These are phyloP conservation scores for Streptopelia turtur DNA, from an alignment of 2,797 vertebrate genomes.

Conservation along the genomic window DNA sequence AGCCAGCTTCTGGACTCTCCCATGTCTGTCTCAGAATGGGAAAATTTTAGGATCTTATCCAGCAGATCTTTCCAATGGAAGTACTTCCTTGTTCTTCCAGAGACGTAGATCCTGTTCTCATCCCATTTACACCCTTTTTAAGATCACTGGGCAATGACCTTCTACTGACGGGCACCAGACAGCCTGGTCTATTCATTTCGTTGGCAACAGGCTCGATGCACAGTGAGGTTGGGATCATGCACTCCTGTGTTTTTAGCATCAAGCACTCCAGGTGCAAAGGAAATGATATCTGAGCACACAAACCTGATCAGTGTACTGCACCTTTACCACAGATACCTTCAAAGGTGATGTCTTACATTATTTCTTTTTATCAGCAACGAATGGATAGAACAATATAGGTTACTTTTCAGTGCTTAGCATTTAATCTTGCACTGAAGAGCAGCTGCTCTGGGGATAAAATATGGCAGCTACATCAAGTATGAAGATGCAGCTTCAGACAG, in stretches of 20 bases:
- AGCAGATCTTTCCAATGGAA: neutral
- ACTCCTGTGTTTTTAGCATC: neutral
- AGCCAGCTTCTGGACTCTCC: neutral
- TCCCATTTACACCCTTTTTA: neutral
- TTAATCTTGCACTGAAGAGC: neutral
- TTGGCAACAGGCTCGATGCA: accelerated
- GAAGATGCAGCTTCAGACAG: neutral
- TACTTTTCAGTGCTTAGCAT: neutral
- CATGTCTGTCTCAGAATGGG: neutral
- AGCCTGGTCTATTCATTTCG: neutral
- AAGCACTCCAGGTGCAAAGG: neutral
- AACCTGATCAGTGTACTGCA: neutral
- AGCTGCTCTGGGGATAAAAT: neutral
- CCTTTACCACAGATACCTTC: neutral
- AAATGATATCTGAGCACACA: neutral
- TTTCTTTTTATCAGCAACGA: neutral
- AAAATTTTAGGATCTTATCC: neutral
- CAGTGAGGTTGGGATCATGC: neutral
- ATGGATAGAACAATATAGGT: neutral
- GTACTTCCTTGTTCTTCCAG: neutral
- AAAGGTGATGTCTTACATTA: neutral
- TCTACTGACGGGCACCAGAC: neutral
- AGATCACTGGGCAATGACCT: neutral
- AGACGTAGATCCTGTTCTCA: neutral
- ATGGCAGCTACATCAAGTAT: neutral